Conservation (phyloP, 1,140 invertebrate species). For the Drosophila rhopaloa region DNA sequence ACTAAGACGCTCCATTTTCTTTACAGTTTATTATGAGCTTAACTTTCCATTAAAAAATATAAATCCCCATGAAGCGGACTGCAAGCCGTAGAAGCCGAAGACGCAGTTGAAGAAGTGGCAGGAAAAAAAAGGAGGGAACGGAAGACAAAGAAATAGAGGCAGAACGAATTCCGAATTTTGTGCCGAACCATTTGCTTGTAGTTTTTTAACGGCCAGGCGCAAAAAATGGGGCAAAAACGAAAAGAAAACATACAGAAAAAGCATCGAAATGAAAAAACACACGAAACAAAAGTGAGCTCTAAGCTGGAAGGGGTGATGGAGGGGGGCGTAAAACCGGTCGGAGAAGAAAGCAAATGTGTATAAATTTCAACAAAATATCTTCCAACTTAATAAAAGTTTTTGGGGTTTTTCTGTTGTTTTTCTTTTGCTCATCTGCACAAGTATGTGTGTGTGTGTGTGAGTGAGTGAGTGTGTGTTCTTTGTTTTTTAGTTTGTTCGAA, state of each 20-base stretch:
- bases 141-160: conserved; percentile 42
- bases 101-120: conserved; percentile 8
- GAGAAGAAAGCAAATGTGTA: conserved; percentile 74
- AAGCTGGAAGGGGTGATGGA: conserved; percentile 15
- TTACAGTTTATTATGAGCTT: conserved; percentile 80
- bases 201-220: conserved; percentile 65
- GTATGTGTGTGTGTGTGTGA: neutral
- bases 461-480: conserved; percentile 21
- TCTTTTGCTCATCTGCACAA: conserved; percentile 47
- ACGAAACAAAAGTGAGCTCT: conserved; percentile 48
- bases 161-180: conserved; percentile 69
- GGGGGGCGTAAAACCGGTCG: neutral
- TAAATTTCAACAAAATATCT: conserved; percentile 83
- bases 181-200: conserved; percentile 62
- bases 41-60: conserved; percentile 82
- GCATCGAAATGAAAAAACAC: conserved; percentile 35
- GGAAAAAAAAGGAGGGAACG: conserved; percentile 8
- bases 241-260: conserved; percentile 35
- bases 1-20: conserved; percentile 77
- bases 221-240: conserved; percentile 51
- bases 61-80: conserved; percentile 69
- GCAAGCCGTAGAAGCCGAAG: conserved; percentile 37
- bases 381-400: conserved; percentile 82
- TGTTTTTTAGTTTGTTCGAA: conserved; percentile 52
- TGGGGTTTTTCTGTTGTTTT: conserved; percentile 55